Evolutionary conservation across 2,113 vertebrate species (phyloP), one percentile per base, ranked within the genome.

Genomic region (Anoplopoma fimbria): DNA sequence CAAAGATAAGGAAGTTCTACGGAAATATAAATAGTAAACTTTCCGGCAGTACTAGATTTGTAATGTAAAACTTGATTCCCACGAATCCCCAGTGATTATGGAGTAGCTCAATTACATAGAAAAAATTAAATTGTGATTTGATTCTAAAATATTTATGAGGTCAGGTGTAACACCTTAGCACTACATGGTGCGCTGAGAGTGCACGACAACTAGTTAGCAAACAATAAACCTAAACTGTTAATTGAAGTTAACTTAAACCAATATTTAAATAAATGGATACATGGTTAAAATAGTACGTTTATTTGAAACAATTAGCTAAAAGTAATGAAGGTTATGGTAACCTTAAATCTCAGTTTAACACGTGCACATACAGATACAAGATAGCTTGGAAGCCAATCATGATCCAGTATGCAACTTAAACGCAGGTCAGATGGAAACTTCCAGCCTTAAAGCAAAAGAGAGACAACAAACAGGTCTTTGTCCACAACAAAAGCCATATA

Each of bases 391-490:
- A 63, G 45, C 19, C 10, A 33, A 2, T 40, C 34, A 9, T 19
- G 25, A 1, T 79, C 45, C n/a, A 19, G 57, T 57, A 13, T 19
- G 27, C 25, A 19, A 31, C 27, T 25, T 2, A 33, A 3, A 47
- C 60, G 29, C 36, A 12, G 40, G 53, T 61, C 31, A 75, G 31
- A 51, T 15, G 13, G 4, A 49, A 58, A 34, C 27, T 36, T 36
- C 51, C 9, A 19, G 21, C 27, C 25, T 61, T 9, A 2, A 57
- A 83, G 74, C 74, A 47, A 64, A 57, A 67, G 55, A 2, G 23
- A 65, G 75, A 95, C 93, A 64, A 64, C 21, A 96, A 91, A 67
- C 57, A 12, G 45, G 45, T 71, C 94, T 93, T 96, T 96, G 94
- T 95, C 53, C 58, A 2, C 55, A 69, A 65, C 42, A 90, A 92